A percentile compares a stretch with the other conserved stretches of the same genome.
Conservation (phyloP, 1,140 invertebrate genomes). For the Drosophila subobscura region DNA sequence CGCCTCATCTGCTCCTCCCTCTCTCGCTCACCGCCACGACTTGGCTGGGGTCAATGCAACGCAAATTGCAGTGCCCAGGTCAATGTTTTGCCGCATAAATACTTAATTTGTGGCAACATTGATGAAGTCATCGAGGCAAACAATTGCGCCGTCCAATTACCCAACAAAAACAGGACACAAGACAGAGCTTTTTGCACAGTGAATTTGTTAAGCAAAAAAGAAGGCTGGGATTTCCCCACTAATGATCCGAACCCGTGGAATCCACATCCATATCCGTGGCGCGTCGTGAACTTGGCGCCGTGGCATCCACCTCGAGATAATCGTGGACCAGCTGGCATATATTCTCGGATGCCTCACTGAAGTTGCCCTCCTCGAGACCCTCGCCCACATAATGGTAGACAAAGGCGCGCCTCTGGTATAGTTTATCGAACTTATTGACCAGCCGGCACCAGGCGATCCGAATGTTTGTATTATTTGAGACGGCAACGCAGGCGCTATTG, state of each 20-base stretch:
- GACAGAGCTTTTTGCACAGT: not conserved
- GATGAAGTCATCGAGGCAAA: slow-evolving; percentile 48
- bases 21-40: too few species aligned
- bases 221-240: not conserved
- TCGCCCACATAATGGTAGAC: slow-evolving; percentile 86
- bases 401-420: slow-evolving; percentile 73
- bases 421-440: slow-evolving; percentile 72
- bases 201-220: slow-evolving; percentile 26
- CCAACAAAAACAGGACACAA: not conserved
- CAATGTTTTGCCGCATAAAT: slow-evolving; percentile 71
- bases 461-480: slow-evolving; percentile 85
- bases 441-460: slow-evolving; percentile 73
- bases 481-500: slow-evolving; percentile 83
- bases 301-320: slow-evolving; percentile 84
- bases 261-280: slow-evolving; percentile 2
- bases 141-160: slow-evolving; percentile 52
- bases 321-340: slow-evolving; percentile 87
- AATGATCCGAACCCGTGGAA: not conserved
- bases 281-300: slow-evolving; percentile 35
- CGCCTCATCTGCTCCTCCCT: too few species aligned
- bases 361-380: slow-evolving; percentile 88
- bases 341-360: slow-evolving; percentile 88
- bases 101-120: slow-evolving; percentile 67
- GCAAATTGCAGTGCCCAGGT: slow-evolving; percentile 71
- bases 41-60: slow-evolving; percentile 61